Conservation (phyloP, 2,113 vertebrate genomes). For the Neolamprologus kungweensis region DNA sequence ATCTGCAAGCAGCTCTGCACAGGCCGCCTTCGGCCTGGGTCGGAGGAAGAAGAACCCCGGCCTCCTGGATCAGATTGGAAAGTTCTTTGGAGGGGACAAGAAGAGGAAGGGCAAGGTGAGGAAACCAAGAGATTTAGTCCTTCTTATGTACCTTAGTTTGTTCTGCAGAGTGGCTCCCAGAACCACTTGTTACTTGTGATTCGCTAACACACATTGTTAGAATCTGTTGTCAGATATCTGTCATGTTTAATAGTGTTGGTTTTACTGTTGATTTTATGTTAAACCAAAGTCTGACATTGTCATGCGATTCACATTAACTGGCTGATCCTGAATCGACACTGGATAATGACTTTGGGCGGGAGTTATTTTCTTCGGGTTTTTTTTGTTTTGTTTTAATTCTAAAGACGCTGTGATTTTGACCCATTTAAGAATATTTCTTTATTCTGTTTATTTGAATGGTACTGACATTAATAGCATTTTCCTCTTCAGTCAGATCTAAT, state of each 20-base stretch:
- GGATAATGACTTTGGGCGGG: conserved; percentile 34
- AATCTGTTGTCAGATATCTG: background rate
- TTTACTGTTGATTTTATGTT: conserved; percentile 22
- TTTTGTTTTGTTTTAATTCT: background rate
- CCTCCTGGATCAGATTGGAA: conserved; percentile 92
- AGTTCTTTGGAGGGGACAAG: conserved; percentile 94
- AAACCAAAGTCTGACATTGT: conserved; percentile 24
- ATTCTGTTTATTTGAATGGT: conserved; percentile 21
- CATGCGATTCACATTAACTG: background rate
- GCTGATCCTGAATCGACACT: background rate
- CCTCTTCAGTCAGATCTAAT: background rate
- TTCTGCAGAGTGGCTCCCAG: conserved; percentile 5
- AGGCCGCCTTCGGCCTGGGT: conserved; percentile 78
- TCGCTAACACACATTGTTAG: background rate
- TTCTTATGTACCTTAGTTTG: background rate
- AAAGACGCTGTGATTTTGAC: conserved; percentile 22
- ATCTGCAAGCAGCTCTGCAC: conserved; percentile 87
- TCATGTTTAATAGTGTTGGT: background rate
- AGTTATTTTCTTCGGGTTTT: background rate
- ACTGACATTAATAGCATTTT: conserved; percentile 41
- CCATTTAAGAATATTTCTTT: background rate
- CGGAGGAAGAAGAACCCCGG: conserved; percentile 86
- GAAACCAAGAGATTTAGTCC: conserved; percentile 49
- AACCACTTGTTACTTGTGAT: conserved; percentile 12
- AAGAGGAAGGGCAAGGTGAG: conserved; percentile 98